Conservation (phyloP, 2,888 invertebrate species). For the Drosophila conformis region DNA sequence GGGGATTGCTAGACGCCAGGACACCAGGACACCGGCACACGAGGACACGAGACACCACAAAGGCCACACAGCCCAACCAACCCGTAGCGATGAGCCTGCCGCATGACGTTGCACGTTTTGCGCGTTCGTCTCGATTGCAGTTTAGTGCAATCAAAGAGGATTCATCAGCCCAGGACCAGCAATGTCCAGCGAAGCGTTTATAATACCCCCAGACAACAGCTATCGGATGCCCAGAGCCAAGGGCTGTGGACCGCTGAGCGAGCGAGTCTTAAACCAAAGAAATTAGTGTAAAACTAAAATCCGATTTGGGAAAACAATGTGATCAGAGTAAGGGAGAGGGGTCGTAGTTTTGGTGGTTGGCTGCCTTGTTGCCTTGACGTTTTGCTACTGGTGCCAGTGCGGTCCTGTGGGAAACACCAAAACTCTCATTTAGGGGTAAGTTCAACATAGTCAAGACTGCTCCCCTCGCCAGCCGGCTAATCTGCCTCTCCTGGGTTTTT, state of each 20-base stretch:
- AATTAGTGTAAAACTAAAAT: constrained; percentile 84
- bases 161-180: constrained; percentile 74
- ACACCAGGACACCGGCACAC: neutral
- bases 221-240: constrained; percentile 34
- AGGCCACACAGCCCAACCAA: constrained; percentile 1
- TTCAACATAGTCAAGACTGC: constrained; percentile 31
- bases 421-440: constrained; percentile 62
- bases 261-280: constrained; percentile 81
- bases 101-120: constrained; percentile 73
- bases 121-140: constrained; percentile 80
- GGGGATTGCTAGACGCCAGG: constrained; percentile 4
- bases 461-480: constrained; percentile 48
- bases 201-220: constrained; percentile 71
- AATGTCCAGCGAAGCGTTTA: constrained; percentile 82
- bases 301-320: constrained; percentile 83
- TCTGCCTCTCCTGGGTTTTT: constrained; percentile 71
- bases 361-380: constrained; percentile 7
- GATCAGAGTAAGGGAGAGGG: constrained; percentile 49
- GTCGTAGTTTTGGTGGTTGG: constrained; percentile 34
- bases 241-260: constrained; percentile 25
- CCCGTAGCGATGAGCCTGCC: constrained; percentile 37
- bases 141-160: constrained; percentile 82
- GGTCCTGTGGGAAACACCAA: constrained; percentile 69
- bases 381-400: constrained; percentile 15
- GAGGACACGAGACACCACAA: neutral